Conservation (phyloP, 2,888 invertebrate genomes). For the Petrolisthes cinctipes region DNA sequence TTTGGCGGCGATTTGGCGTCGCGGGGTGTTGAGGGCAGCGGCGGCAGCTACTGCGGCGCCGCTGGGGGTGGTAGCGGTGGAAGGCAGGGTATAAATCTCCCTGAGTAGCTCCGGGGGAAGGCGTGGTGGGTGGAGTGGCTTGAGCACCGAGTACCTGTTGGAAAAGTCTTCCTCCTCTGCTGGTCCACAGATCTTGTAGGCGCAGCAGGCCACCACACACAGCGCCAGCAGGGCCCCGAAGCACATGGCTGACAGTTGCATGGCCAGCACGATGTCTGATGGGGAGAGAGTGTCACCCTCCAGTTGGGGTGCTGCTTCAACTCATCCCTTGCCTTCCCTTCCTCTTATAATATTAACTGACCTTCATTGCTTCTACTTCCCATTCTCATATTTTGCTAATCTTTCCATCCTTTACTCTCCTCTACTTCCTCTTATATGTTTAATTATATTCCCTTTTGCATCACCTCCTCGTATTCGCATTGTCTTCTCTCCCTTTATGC, state of each 20-base stretch:
- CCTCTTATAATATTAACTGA: background rate
- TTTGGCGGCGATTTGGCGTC: background rate
- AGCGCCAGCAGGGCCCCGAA: conserved; percentile 65
- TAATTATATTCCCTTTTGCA: background rate
- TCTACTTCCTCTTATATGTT: background rate
- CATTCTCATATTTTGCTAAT: background rate
- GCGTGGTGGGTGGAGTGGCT: conserved; percentile 44
- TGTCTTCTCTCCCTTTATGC: background rate
- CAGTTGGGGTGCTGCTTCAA: background rate
- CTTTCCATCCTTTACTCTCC: background rate
- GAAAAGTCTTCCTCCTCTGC: conserved; percentile 64
- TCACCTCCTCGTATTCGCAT: background rate
- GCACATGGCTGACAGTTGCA: conserved; percentile 65
- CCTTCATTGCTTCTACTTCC: background rate
- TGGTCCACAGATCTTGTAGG: conserved; percentile 65
- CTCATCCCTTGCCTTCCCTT: background rate
- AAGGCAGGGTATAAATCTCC: conserved; percentile 61
- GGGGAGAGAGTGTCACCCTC: conserved; percentile 17
- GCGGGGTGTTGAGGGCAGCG: background rate
- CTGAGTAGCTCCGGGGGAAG: conserved; percentile 61
- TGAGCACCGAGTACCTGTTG: conserved; percentile 51
- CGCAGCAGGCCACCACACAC: conserved; percentile 65
- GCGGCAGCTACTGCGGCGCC: conserved; percentile 19
- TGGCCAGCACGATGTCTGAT: conserved; percentile 65
- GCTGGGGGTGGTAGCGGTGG: conserved; percentile 31